Percentiles rank a stretch among this genome's conserved stretches.
Conservation (phyloP, 1,140 invertebrate species). For the Uloborus diversus region DNA sequence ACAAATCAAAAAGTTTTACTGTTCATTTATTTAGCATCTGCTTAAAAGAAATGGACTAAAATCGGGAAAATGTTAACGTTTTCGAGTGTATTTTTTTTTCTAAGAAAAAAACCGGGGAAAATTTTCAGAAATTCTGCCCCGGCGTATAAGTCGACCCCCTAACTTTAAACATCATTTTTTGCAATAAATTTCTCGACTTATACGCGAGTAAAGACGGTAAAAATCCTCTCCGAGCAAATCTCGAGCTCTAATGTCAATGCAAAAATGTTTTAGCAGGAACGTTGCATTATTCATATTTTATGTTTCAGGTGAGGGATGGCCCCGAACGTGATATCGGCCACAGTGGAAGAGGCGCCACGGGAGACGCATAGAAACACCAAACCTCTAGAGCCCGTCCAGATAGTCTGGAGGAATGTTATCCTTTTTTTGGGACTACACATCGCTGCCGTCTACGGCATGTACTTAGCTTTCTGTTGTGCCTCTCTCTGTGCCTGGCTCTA, state of each 20-base stretch:
- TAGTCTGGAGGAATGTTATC: slow-evolving; percentile 93
- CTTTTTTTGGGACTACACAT: slow-evolving; percentile 86
- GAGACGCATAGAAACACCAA: slow-evolving; percentile 6
- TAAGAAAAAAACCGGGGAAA: no score
- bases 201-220: neutral
- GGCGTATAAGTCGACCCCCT: neutral
- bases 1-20: no score
- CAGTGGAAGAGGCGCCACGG: slow-evolving; percentile 14
- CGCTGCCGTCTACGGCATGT: slow-evolving; percentile 84
- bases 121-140: no score
- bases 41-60: no score
- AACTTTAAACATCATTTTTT: neutral
- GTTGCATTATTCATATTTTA: neutral
- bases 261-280: neutral
- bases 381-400: slow-evolving; percentile 64
- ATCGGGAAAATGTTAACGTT: no score
- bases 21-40: no score
- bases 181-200: neutral
- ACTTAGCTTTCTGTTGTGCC: slow-evolving; percentile 79
- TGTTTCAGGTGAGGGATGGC: slow-evolving; percentile 38
- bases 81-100: no score
- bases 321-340: slow-evolving; percentile 28
- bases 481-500: slow-evolving; percentile 76
- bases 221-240: neutral
- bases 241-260: neutral